Conservation (phyloP, 2,888 invertebrate genomes). For the Aromia moschata region DNA sequence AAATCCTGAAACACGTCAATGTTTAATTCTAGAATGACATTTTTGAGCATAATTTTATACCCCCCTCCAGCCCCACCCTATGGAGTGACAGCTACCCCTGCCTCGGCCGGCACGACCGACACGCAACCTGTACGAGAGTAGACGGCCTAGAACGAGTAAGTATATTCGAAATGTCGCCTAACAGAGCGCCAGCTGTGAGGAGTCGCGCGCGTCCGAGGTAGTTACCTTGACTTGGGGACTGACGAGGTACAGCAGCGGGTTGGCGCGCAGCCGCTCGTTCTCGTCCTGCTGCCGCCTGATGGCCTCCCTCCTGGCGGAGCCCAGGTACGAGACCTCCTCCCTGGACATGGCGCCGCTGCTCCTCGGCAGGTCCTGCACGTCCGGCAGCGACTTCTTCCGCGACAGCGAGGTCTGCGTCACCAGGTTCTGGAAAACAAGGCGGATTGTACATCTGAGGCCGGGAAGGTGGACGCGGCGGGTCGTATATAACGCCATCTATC, state of each 20-base stretch:
- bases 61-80: no score
- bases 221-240: conserved; percentile 96
- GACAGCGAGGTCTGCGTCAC: conserved; percentile 81
- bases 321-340: conserved; percentile 94
- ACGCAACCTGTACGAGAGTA: no score
- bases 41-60: no score
- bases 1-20: no score
- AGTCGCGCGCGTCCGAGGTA: background rate
- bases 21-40: no score
- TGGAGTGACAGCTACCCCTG: no score
- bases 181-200: conserved; percentile 19
- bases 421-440: conserved; percentile 74
- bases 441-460: no score
- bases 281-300: conserved; percentile 90
- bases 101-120: no score
- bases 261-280: conserved; percentile 90
- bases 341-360: conserved; percentile 87
- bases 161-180: conserved; percentile 10
- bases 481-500: no score
- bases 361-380: conserved; percentile 86
- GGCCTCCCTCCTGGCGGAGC: conserved; percentile 94
- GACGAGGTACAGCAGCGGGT: conserved; percentile 94
- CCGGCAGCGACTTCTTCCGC: conserved; percentile 96
- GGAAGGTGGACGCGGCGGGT: no score
- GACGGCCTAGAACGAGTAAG: background rate